phyloP scores from a whole-genome alignment of 2,113 vertebrate species.

The Heloderma charlesbogerti region DNA sequence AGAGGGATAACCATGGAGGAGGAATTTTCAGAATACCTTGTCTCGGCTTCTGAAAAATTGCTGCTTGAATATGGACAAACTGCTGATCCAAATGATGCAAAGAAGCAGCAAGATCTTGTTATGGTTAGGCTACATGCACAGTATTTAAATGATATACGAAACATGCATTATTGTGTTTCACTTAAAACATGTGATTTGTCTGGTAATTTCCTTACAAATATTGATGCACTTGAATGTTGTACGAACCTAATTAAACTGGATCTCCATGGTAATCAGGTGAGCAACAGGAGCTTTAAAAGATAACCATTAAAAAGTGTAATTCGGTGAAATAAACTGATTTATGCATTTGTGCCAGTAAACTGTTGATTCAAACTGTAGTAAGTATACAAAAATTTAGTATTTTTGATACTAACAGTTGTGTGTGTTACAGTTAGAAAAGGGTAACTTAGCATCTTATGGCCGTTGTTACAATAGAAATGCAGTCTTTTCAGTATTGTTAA shows the following conservation, averaged over 20 bases:
- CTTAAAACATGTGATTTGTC: slow-evolving; percentile 74
- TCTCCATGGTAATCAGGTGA: slow-evolving; percentile 77
- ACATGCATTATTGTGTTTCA: slow-evolving; percentile 63
- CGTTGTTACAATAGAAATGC: background rate
- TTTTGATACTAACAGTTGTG: background rate
- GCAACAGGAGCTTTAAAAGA: background rate
- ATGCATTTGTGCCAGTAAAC: background rate
- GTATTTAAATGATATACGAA: slow-evolving; percentile 61
- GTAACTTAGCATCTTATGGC: no score
- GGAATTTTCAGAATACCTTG: slow-evolving; percentile 55
- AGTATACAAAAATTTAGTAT: background rate
- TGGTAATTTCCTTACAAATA: slow-evolving; percentile 71
- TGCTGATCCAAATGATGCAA: slow-evolving; percentile 30
- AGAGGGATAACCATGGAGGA: slow-evolving; percentile 34
- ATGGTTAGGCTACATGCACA: slow-evolving; percentile 60
- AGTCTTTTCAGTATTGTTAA: background rate
- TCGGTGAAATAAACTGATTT: background rate
- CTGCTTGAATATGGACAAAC: slow-evolving; percentile 35
- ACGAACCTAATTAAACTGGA: slow-evolving; percentile 76
- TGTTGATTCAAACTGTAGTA: background rate
- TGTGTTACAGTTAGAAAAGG: background rate
- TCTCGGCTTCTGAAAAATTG: slow-evolving; percentile 51
- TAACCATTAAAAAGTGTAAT: background rate
- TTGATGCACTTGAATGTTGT: slow-evolving; percentile 68
- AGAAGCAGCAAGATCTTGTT: slow-evolving; percentile 63